Evolutionary conservation across 1,140 invertebrate genomes (phyloP).

Genomic region (Papilio dardanus): DNA sequence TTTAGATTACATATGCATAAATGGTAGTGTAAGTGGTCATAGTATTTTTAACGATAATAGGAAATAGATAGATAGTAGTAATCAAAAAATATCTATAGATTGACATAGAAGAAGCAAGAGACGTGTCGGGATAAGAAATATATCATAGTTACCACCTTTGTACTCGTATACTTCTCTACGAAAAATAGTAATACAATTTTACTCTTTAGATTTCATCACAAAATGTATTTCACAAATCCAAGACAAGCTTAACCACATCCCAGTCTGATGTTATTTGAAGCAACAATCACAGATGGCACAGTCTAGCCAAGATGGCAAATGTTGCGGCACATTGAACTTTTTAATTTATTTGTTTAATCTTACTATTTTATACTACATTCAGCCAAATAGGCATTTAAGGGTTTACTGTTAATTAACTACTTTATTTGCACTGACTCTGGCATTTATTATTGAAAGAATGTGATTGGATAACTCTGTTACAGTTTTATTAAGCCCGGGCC

Average conservation of each 20-base stretch:
- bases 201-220: background rate
- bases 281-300: conserved; percentile 4
- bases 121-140: no score
- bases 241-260: background rate
- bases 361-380: background rate
- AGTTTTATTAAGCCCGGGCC: background rate
- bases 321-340: background rate
- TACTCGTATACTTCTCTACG: no score
- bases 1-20: no score
- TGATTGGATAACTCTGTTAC: conserved; percentile 13
- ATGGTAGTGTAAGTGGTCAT: no score
- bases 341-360: conserved; percentile 9
- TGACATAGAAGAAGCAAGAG: no score
- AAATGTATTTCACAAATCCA: conserved; percentile 1
- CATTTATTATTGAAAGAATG: conserved; percentile 24
- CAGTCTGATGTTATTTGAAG: background rate
- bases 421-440: background rate
- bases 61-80: no score
- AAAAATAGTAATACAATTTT: background rate
- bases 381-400: conserved; percentile 13
- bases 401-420: conserved; percentile 13
- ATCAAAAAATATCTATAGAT: no score
- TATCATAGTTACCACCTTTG: no score
- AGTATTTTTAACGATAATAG: no score
- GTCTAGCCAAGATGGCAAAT: background rate